Base-by-base conservation (phyloP, 2,113 vertebrate genomes). In the Cephalopterus ornatus region DNA sequence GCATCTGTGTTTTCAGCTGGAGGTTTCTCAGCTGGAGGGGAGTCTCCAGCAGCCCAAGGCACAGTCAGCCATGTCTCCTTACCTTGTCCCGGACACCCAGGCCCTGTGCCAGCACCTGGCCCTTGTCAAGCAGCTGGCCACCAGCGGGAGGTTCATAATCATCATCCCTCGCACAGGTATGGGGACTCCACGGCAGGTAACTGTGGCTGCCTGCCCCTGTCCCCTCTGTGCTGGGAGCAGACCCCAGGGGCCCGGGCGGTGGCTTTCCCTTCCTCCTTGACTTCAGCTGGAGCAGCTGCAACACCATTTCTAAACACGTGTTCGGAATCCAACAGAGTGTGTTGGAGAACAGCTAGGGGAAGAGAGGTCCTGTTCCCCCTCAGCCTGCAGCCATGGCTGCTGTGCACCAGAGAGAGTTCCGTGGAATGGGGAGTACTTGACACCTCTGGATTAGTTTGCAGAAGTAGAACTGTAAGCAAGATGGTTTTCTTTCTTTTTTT, bases 41-140 rank as follows among this genome's bases (percentile, higher is more conserved):
- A 99, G 99, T 94, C 98, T 99, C 37, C 99, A 99, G 97, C 99
- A 99, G 96, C 99, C 99, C 75, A 99, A 99, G 85, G 98, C 99
- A 0, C 99, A 99, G 98, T 99, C 99, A 2, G 99, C 99, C 77
- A 99, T 99, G 99, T 99, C 99, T 47, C 99, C 99, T 1, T 99
- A 99, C 96, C 99, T 99, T 30, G 98, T 99, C 50, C 99, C 99
- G 0, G 99, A 99, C 95, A 98, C 99, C 4, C 98, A 98, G 41
- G 99, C 99, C 72, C 99, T 99, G 73, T 99, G 99, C 98, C 99
- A 99, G 88, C 99, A 99, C 89, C 98, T 99, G 77, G 94, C 97
- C 65, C 92, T 99, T 47, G 98, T 99, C 97, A 97, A 99, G 58
- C 99, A 99, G 87, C 97, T 99, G 96, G 99, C 99, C 27, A 89